phyloP scores from a whole-genome alignment of 2,113 vertebrate genomes.

The Hemicordylus capensis region DNA sequence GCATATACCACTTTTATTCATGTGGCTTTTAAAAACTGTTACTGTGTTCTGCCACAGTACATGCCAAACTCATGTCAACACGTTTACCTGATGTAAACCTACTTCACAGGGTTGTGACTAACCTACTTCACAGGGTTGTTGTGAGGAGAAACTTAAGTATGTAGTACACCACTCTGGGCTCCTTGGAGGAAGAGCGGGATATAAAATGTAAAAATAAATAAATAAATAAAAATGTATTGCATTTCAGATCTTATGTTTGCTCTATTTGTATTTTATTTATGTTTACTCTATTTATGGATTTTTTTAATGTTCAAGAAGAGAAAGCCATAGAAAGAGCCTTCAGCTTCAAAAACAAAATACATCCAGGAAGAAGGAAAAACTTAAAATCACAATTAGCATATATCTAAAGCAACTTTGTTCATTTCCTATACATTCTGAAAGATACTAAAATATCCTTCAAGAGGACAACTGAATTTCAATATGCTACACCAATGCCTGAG shows the following conservation, averaged over 20 bases:
- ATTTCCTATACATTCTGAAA: not conserved
- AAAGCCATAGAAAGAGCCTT: slow-evolving; percentile 34
- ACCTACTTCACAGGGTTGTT: too few species aligned
- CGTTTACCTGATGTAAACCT: slow-evolving; percentile 55
- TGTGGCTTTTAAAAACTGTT: slow-evolving; percentile 42
- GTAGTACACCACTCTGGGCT: too few species aligned
- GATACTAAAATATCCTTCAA: not conserved
- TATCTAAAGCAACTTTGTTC: slow-evolving; percentile 8
- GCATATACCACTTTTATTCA: slow-evolving; percentile 13
- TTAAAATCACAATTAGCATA: slow-evolving; percentile 20
- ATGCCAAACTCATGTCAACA: slow-evolving; percentile 48
- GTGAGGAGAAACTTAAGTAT: too few species aligned
- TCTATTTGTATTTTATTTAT: slow-evolving; percentile 51
- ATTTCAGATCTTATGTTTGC: slow-evolving; percentile 44
- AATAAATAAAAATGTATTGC: too few species aligned
- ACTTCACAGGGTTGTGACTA: too few species aligned
- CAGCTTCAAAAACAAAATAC: slow-evolving; percentile 40
- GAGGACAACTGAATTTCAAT: not conserved
- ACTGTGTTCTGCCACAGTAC: slow-evolving; percentile 49
- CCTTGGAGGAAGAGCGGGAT: too few species aligned
- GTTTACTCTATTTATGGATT: slow-evolving; percentile 21
- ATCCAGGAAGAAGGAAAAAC: not conserved
- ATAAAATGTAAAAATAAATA: too few species aligned
- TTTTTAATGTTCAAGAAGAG: too few species aligned
- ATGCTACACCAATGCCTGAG: not conserved